These are phyloP conservation scores for Limosa lapponica DNA, from an alignment of 2,797 vertebrate species.

Conservation along the genomic window DNA sequence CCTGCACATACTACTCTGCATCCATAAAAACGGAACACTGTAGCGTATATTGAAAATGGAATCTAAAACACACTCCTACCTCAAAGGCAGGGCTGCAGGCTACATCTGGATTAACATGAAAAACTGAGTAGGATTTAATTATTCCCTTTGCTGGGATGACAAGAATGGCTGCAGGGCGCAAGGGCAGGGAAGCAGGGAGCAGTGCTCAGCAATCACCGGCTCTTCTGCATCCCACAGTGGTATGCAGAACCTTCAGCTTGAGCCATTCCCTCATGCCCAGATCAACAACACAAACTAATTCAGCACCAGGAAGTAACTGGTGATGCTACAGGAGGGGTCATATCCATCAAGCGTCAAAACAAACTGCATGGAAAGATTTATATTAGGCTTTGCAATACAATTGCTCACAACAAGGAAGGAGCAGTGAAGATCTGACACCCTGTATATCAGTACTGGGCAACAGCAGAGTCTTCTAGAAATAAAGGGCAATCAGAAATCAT, in stretches of 20 bases:
- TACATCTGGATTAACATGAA: not conserved
- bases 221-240: not conserved
- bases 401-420: not conserved
- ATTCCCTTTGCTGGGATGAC: not conserved
- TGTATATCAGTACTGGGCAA: not conserved
- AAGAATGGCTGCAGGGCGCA: not conserved
- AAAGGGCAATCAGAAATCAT: not conserved
- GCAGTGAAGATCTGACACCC: not conserved
- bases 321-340: not conserved
- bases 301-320: not conserved
- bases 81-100: conserved; percentile 5
- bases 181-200: not conserved
- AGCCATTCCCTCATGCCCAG: not conserved
- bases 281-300: not conserved
- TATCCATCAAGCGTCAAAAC: not conserved
- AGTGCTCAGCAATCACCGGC: not conserved
- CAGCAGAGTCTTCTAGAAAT: not conserved
- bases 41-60: not conserved
- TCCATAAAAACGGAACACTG: not conserved
- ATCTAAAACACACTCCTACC: not conserved
- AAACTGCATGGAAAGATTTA: not conserved
- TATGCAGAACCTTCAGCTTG: not conserved
- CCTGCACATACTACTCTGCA: not conserved
- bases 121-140: not conserved
- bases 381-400: not conserved